Percentiles rank a stretch among this genome's conserved stretches.
These are phyloP conservation scores for Tragelaphus oryx DNA, from an alignment of 2,797 vertebrate species.

Conservation along the genomic window DNA sequence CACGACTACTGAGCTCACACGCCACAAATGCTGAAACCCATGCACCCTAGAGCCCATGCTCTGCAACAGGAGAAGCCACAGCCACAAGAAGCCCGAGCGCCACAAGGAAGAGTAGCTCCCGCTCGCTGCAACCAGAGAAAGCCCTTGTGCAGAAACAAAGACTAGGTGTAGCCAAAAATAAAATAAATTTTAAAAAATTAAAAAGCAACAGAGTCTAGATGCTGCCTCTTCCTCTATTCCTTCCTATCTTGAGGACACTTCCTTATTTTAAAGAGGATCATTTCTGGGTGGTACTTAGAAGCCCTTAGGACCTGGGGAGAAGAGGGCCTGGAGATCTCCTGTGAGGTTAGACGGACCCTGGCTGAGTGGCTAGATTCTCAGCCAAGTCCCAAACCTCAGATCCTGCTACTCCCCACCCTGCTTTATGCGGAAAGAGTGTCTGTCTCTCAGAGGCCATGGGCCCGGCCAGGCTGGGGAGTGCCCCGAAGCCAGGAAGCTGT, in stretches of 20 bases:
- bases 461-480: background rate
- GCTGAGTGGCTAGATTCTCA: background rate
- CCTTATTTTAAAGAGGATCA: background rate
- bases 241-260: background rate
- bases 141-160: background rate
- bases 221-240: background rate
- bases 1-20: background rate
- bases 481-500: background rate
- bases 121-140: background rate
- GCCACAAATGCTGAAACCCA: background rate
- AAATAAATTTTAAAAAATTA: background rate
- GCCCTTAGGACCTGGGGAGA: background rate
- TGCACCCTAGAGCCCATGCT: background rate
- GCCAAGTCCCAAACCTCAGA: background rate
- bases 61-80: background rate
- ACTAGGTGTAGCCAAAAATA: background rate
- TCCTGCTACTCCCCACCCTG: too few species aligned
- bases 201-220: background rate
- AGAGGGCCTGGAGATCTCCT: background rate
- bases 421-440: background rate
- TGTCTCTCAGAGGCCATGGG: background rate
- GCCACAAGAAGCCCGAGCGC: accelerated
- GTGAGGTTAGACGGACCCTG: background rate
- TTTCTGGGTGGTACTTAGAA: background rate
- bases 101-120: background rate